Evolutionary conservation across 2,888 invertebrate genomes (phyloP), one percentile per base, ranked within the genome.

Genomic region (Leptarthrus brevirostris): DNA sequence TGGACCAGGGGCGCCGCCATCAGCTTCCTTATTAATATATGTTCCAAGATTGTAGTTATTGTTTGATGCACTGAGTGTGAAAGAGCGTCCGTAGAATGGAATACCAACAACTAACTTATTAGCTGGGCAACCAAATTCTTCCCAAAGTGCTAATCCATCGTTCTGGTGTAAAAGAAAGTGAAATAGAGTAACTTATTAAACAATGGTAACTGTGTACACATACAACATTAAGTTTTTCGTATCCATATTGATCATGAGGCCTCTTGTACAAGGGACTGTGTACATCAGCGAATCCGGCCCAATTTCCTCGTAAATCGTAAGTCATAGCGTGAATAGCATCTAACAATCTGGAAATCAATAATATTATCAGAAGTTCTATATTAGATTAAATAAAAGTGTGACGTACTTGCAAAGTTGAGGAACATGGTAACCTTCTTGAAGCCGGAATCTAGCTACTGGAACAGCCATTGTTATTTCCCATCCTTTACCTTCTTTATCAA

Each of bases 381-480:
- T 12, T 20, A 26, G 87, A 91, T 53, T n/a, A n/a, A n/a, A n/a
- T n/a, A n/a, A n/a, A n/a, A n/a, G n/a, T n/a, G n/a, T n/a, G n/a
- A 22, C 18, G 89, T 85, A 95, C 94, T 91, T 89, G 89, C 95
- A 95, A 58, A 96, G 86, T 82, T 95, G 95, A 12, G 94, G 93
- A 5, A 96, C 95, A 82, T 95, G 94, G 81, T 96, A 96, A 0
- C 95, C 96, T 83, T 95, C 95, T 83, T 94, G 92, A 40, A 96
- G 86, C 30, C 95, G 87, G 83, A 95, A 95, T 83, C 92, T 93
- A 2, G 95, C 94, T 52, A 96, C 87, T 0, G 95, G 95, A 4
- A 95, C 95, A 0, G 95, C 95, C 86, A 94, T 95, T 0, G 95
- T 95, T 56, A 96, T 90, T 82, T 96, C 94, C 94, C 95, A 95